Conservation (phyloP, 2,113 vertebrate genomes). For the Thermophis baileyi region DNA sequence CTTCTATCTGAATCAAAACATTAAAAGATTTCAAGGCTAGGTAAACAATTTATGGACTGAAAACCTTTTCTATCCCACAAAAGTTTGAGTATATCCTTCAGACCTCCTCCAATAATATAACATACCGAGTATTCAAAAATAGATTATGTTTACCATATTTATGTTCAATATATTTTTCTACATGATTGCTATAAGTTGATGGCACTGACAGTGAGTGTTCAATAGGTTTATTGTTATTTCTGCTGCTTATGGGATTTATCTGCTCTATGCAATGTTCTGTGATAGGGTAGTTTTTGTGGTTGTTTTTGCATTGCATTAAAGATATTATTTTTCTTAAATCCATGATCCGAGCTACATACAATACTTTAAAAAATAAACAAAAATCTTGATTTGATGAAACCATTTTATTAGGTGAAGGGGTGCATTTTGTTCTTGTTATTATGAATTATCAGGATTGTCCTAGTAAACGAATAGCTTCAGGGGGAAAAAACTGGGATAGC, state of each 20-base stretch:
- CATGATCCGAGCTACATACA: neutral
- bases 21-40: neutral
- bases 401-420: constrained; percentile 59
- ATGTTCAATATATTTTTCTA: neutral
- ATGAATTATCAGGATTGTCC: constrained; percentile 64
- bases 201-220: neutral
- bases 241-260: neutral
- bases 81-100: neutral
- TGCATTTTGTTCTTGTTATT: constrained; percentile 57
- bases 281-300: neutral
- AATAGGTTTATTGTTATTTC: neutral
- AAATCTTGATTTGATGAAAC: neutral
- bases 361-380: constrained; percentile 36
- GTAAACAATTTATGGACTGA: neutral
- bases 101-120: neutral
- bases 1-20: neutral
- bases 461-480: constrained; percentile 67
- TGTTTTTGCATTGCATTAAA: neutral
- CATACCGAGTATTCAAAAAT: neutral
- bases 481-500: constrained; percentile 63
- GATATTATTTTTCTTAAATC: neutral
- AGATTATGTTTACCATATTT: neutral
- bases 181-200: neutral
- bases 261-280: neutral
- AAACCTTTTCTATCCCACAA: neutral